phyloP scores from a whole-genome alignment of 2,888 invertebrate species.

The Leistus spinibarbis region DNA sequence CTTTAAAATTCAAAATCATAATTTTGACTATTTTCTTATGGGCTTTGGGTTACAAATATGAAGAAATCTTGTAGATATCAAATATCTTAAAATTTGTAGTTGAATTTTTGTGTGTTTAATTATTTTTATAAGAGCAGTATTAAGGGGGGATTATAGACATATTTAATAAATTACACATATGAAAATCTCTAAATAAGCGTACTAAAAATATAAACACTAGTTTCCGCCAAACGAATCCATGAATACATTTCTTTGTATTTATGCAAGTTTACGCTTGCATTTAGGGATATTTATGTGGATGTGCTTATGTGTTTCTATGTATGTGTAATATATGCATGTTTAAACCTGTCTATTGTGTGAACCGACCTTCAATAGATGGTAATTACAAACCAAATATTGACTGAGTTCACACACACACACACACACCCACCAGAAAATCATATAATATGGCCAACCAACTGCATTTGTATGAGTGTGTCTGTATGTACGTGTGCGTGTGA shows the following conservation, averaged over 20 bases:
- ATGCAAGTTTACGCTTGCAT: background rate
- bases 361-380: constrained; percentile 33
- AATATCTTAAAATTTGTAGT: too few relatives aligned
- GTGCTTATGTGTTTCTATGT: background rate
- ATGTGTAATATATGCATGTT: constrained; percentile 8
- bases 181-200: too few relatives aligned
- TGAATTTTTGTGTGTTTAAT: too few relatives aligned
- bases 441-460: background rate
- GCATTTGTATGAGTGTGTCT: background rate
- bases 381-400: constrained; percentile 38
- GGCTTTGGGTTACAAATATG: too few relatives aligned
- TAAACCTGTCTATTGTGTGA: constrained; percentile 28
- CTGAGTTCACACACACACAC: background rate
- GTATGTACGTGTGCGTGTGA: background rate
- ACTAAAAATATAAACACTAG: too few relatives aligned
- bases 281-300: background rate
- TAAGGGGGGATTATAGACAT: too few relatives aligned
- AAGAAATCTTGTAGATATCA: too few relatives aligned
- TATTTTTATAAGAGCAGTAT: too few relatives aligned
- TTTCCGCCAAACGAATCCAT: too few relatives aligned
- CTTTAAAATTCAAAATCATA: too few relatives aligned
- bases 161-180: too few relatives aligned
- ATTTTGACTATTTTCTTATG: too few relatives aligned
- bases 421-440: background rate
- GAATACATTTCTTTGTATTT: background rate